phyloP scores from a whole-genome alignment of 2,797 vertebrate species.

The Podargus strigoides region DNA sequence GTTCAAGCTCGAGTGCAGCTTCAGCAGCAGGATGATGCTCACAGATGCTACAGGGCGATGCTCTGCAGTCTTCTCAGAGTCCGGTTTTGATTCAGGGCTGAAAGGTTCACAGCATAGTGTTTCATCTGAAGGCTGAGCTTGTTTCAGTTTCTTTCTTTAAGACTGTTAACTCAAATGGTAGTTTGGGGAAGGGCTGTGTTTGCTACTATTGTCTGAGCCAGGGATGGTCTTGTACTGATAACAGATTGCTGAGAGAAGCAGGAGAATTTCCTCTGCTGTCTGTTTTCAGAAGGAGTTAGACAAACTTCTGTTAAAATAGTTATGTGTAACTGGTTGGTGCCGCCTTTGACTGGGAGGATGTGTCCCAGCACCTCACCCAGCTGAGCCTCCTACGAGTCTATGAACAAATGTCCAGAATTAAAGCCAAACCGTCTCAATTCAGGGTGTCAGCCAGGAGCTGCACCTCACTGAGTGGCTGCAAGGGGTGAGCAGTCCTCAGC shows the following conservation, averaged over 20 bases:
- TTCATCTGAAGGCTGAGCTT: not conserved
- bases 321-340: not conserved
- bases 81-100: not conserved
- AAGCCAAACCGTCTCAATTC: not conserved
- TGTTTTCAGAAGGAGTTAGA: not conserved
- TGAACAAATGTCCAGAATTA: not conserved
- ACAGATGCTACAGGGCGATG: accelerated
- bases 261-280: not conserved
- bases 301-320: not conserved
- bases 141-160: not conserved
- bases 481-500: not conserved
- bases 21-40: not conserved
- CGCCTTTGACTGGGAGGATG: not conserved
- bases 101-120: accelerated
- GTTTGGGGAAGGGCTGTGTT: not conserved
- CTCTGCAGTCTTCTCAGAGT: not conserved
- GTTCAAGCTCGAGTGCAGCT: not conserved
- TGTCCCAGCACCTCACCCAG: not conserved
- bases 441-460: not conserved
- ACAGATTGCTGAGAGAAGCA: not conserved
- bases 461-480: not conserved
- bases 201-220: not conserved
- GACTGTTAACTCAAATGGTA: not conserved
- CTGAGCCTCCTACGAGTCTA: not conserved
- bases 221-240: not conserved